A percentile compares a stretch with the other conserved stretches of the same genome.
These are phyloP conservation scores for Nasonia oneida DNA, from an alignment of 2,888 invertebrate species.

Conservation along the genomic window DNA sequence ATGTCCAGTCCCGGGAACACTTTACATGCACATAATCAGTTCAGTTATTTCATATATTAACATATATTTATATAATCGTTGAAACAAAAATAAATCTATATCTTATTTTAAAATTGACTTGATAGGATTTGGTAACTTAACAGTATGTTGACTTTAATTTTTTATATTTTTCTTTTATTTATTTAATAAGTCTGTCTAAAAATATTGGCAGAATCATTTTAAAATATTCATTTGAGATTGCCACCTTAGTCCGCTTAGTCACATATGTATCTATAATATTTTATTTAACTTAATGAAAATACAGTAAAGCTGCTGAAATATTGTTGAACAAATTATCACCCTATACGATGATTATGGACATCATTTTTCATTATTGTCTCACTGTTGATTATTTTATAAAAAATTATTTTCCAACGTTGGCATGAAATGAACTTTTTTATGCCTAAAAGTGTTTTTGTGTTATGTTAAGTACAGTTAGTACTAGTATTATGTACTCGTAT, in stretches of 20 bases:
- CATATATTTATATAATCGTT: conserved; percentile 48
- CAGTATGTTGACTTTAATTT: conserved; percentile 8
- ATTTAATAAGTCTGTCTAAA: not conserved
- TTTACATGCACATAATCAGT: conserved; percentile 24
- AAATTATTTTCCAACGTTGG: not conserved
- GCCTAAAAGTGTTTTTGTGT: too few relatives aligned
- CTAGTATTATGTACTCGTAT: too few relatives aligned
- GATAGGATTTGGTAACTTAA: conserved; percentile 34
- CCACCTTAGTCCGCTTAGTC: not conserved
- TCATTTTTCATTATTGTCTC: conserved; percentile 30
- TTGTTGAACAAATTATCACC: too few relatives aligned
- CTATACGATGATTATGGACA: not conserved
- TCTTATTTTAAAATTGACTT: conserved; percentile 37
- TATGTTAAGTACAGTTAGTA: too few relatives aligned
- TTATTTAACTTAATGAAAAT: not conserved
- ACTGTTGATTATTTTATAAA: conserved; percentile 26
- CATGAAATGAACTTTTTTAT: too few relatives aligned
- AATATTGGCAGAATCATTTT: not conserved
- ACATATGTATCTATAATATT: conserved; percentile 1
- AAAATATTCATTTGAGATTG: not conserved
- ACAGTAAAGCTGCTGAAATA: too few relatives aligned
- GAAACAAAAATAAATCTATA: conserved; percentile 24
- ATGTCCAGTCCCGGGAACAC: not conserved
- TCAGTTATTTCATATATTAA: conserved; percentile 41
- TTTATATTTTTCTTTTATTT: not conserved